A percentile compares a stretch with the other conserved stretches of the same genome.
Conservation (phyloP, 1,140 invertebrate genomes). For the Aporrectodea caliginosa region DNA sequence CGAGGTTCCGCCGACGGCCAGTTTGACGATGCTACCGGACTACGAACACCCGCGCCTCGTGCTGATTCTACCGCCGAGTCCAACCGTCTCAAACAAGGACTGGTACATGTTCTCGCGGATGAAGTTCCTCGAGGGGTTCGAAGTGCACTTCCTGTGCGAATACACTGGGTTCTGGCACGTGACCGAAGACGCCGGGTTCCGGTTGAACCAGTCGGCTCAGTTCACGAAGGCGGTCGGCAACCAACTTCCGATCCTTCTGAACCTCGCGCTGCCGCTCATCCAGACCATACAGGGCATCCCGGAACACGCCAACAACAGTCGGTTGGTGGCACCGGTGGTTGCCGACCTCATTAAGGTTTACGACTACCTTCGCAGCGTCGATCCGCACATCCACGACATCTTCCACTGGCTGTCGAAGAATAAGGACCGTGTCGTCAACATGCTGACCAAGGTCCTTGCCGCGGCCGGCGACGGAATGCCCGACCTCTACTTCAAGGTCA, state of each 20-base stretch:
- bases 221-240: slow-evolving; percentile 26
- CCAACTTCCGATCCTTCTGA: slow-evolving; percentile 23
- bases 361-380: slow-evolving; percentile 30
- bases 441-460: slow-evolving; percentile 36
- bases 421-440: slow-evolving; percentile 36
- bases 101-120: slow-evolving; percentile 32
- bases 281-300: slow-evolving; percentile 31
- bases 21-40: slow-evolving; percentile 30
- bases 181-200: slow-evolving; percentile 28
- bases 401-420: slow-evolving; percentile 31
- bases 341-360: slow-evolving; percentile 29
- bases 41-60: slow-evolving; percentile 34
- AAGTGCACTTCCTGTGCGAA: slow-evolving; percentile 33
- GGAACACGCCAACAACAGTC: slow-evolving; percentile 27
- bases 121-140: slow-evolving; percentile 32
- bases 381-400: slow-evolving; percentile 24
- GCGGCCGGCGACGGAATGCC: slow-evolving; percentile 34
- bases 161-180: slow-evolving; percentile 33
- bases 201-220: slow-evolving; percentile 24
- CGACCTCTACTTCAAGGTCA: slow-evolving; percentile 33
- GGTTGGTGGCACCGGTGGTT: slow-evolving; percentile 29
- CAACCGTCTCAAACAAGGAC: slow-evolving; percentile 20
- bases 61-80: slow-evolving; percentile 31
- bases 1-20: slow-evolving; percentile 19
- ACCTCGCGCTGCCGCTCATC: slow-evolving; percentile 29